phyloP scores from a whole-genome alignment of 64 coral and sea anemone species.

The Catalaphyllia jardinei region DNA sequence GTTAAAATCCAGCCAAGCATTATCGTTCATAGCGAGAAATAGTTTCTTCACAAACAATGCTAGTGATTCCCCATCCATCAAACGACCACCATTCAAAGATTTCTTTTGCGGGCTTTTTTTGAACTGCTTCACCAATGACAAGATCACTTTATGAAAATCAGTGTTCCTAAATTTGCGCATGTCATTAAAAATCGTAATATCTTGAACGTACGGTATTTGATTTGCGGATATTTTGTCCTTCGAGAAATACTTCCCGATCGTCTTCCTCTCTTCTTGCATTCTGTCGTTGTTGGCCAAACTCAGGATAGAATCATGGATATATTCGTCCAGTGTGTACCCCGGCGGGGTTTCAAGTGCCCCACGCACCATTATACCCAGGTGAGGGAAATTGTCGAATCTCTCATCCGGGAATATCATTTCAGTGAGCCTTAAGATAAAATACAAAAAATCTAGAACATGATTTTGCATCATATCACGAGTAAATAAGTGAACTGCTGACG shows the following conservation, averaged over 20 bases:
- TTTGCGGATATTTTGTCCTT: conserved; percentile 19
- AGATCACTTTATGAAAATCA: conserved; percentile 5
- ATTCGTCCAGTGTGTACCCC: conserved; percentile 23
- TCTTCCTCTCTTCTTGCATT: conserved; percentile 19
- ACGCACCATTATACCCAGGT: conserved; percentile 20
- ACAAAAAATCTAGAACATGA: conserved; percentile 23
- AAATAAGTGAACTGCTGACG: conserved; percentile 35
- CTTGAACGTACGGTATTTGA: conserved; percentile 22
- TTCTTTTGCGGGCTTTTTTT: conserved; percentile 36
- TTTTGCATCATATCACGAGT: conserved; percentile 11
- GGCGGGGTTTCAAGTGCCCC: not conserved
- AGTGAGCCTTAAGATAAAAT: conserved; percentile 14
- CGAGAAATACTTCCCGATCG: conserved; percentile 21
- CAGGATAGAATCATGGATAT: conserved; percentile 18
- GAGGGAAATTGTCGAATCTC: conserved; percentile 8
- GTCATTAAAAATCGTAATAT: conserved; percentile 45
- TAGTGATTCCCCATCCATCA: conserved; percentile 29
- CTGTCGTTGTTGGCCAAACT: conserved; percentile 26
- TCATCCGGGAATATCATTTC: conserved; percentile 45
- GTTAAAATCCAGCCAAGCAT: conserved; percentile 44
- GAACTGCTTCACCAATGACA: not conserved
- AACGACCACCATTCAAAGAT: not conserved
- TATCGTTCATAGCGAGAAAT: conserved; percentile 16
- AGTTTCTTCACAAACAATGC: conserved; percentile 15
- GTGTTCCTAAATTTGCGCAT: not conserved